These are phyloP conservation scores for Oncorhynchus gorbuscha DNA, from an alignment of 2,113 vertebrate species.

Conservation along the genomic window DNA sequence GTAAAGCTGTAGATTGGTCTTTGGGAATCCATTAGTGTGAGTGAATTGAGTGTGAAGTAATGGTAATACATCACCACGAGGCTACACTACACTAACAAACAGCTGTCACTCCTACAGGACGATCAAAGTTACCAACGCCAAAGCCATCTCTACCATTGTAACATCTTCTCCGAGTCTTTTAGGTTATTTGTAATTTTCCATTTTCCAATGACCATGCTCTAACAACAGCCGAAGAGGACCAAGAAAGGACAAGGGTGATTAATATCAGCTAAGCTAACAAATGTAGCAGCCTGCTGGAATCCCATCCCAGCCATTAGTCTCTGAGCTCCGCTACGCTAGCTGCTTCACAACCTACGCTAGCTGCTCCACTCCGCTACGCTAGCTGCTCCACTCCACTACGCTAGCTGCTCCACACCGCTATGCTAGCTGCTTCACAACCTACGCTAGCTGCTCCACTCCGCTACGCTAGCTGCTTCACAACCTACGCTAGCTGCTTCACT, in stretches of 20 bases:
- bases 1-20: neutral
- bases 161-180: too few species aligned
- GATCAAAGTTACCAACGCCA: too few species aligned
- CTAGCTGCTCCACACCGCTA: too few species aligned
- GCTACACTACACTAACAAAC: slow-evolving; percentile 29
- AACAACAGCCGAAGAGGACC: too few species aligned
- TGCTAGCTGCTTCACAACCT: too few species aligned
- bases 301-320: slow-evolving; percentile 24
- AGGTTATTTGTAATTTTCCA: neutral
- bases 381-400: too few species aligned
- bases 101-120: neutral
- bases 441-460: too few species aligned
- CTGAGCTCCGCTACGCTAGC: slow-evolving; percentile 34
- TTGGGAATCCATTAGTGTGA: neutral
- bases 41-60: neutral
- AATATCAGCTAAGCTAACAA: slow-evolving; percentile 13
- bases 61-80: neutral
- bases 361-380: neutral
- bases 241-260: slow-evolving; percentile 5
- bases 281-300: slow-evolving; percentile 20
- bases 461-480: too few species aligned
- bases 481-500: too few species aligned
- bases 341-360: slow-evolving; percentile 31
- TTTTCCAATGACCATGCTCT: slow-evolving; percentile 23
- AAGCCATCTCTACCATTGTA: too few species aligned